Percentiles rank a stretch among this genome's conserved stretches.
Conservation (phyloP, 35 echinoderm and acorn worm genomes). For the Stichopus chloronotus region DNA sequence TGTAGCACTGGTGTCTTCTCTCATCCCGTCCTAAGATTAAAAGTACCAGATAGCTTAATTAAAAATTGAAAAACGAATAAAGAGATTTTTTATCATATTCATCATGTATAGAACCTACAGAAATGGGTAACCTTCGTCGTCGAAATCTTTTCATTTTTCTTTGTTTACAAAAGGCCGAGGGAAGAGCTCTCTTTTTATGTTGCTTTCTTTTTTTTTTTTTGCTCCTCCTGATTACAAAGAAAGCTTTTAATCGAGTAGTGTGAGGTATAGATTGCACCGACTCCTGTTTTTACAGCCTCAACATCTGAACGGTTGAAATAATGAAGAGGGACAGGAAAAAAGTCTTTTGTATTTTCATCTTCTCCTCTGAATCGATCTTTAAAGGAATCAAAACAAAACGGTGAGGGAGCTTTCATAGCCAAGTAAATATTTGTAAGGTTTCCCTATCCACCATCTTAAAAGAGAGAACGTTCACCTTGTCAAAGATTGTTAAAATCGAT, state of each 20-base stretch:
- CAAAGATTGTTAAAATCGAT: background rate
- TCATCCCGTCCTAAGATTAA: too few species aligned
- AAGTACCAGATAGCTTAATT: too few species aligned
- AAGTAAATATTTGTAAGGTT: slow-evolving; percentile 42
- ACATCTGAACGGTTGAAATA: slow-evolving; percentile 10
- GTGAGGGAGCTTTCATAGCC: slow-evolving; percentile 17
- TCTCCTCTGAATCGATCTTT: background rate
- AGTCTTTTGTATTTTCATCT: background rate
- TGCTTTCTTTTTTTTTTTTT: background rate
- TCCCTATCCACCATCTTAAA: background rate
- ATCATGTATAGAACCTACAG: too few species aligned
- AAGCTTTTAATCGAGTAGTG: slow-evolving; percentile 26
- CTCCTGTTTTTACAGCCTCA: slow-evolving; percentile 19
- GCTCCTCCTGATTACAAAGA: background rate
- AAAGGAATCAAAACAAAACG: slow-evolving; percentile 15
- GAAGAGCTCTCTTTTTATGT: background rate
- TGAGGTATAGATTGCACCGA: background rate
- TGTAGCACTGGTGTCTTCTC: too few species aligned
- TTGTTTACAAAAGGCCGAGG: background rate
- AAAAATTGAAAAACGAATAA: too few species aligned
- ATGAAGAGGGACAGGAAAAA: background rate
- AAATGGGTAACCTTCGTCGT: too few species aligned
- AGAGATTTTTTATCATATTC: too few species aligned
- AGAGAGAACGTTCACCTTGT: slow-evolving; percentile 2
- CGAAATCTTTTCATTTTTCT: background rate